Conservation (phyloP, 2,888 invertebrate species). For the Sialis lutaria region DNA sequence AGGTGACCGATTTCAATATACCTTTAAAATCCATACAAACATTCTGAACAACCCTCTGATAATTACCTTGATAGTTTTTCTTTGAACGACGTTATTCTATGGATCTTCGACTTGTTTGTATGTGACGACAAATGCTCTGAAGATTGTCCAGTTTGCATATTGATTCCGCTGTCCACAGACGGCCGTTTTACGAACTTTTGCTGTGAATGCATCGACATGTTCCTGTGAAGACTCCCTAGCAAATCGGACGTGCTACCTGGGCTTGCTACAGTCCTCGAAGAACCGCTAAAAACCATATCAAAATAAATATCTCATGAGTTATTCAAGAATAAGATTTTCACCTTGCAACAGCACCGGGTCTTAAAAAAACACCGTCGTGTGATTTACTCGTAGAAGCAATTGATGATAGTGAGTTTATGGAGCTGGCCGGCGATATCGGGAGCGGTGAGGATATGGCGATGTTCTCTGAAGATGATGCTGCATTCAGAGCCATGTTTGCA, state of each 20-base stretch:
- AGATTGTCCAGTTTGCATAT: constrained; percentile 33
- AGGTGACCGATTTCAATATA: too few relatives aligned
- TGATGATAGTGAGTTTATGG: constrained; percentile 23
- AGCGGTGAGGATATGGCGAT: constrained; percentile 16
- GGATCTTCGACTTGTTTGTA: background rate
- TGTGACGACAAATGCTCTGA: constrained; percentile 21
- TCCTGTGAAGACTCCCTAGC: background rate
- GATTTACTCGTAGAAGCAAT: constrained; percentile 29
- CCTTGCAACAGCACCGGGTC: constrained; percentile 46
- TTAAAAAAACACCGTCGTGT: constrained; percentile 52
- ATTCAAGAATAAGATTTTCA: constrained; percentile 13
- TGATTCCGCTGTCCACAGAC: constrained; percentile 64
- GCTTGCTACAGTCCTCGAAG: background rate
- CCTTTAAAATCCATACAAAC: too few relatives aligned
- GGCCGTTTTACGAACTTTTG: constrained; percentile 46
- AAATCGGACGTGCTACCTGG: constrained; percentile 1
- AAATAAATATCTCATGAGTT: background rate
- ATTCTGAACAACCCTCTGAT: too few relatives aligned
- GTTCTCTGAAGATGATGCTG: constrained; percentile 21
- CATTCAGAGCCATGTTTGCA: constrained; percentile 23
- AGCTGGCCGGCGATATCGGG: constrained; percentile 25
- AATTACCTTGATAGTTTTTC: too few relatives aligned
- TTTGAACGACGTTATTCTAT: too few relatives aligned
- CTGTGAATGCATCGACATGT: constrained; percentile 8
- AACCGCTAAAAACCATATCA: background rate